These are phyloP conservation scores for Hippocampus abdominalis DNA, from an alignment of 2,113 vertebrate species.

Conservation along the genomic window DNA sequence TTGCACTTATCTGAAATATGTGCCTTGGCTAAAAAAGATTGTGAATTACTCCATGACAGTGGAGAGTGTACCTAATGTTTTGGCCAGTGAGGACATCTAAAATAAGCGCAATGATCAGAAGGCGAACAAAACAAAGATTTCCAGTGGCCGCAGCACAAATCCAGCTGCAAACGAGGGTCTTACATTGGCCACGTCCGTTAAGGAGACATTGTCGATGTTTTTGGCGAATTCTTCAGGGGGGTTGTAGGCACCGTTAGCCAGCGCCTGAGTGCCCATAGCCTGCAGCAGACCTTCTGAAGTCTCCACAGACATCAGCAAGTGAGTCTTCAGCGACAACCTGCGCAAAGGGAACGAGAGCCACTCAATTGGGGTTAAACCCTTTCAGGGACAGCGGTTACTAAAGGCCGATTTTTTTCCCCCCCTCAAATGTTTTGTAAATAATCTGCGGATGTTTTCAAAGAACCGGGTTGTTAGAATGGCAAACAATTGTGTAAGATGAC, in stretches of 20 bases:
- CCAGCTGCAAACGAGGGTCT: constrained; percentile 45
- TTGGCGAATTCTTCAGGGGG: constrained; percentile 74
- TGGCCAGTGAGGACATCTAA: too few species aligned
- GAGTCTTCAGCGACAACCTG: constrained; percentile 85
- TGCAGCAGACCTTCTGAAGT: constrained; percentile 80
- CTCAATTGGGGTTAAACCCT: too few species aligned
- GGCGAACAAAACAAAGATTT: background rate
- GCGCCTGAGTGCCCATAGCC: constrained; percentile 81
- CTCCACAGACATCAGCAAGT: constrained; percentile 86
- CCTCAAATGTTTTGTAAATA: background rate
- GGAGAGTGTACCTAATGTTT: too few species aligned
- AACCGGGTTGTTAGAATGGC: background rate
- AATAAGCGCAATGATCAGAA: background rate
- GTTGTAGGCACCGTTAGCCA: constrained; percentile 75
- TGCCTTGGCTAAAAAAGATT: too few species aligned
- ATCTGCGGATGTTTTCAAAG: background rate
- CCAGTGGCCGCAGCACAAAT: background rate
- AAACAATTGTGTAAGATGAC: background rate
- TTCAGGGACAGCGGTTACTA: background rate
- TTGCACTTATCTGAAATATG: too few species aligned
- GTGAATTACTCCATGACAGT: too few species aligned
- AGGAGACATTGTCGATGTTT: constrained; percentile 82
- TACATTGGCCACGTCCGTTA: constrained; percentile 84
- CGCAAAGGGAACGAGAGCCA: background rate
- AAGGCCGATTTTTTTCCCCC: background rate